Conservation (phyloP, 1,140 invertebrate genomes). For the Oreohelix idahoensis region DNA sequence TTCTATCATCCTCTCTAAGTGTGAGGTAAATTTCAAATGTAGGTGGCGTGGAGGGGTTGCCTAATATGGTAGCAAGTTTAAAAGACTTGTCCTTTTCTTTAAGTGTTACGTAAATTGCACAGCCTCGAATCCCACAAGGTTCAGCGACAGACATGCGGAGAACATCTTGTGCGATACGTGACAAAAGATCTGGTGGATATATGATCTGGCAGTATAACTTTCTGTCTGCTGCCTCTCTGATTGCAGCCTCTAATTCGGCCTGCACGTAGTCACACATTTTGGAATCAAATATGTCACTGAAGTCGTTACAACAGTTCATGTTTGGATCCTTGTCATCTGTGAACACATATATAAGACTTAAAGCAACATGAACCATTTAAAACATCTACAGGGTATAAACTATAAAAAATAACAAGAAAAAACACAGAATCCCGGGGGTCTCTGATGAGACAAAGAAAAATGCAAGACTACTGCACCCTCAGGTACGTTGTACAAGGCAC, state of each 20-base stretch:
- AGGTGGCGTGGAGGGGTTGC: conserved; percentile 5
- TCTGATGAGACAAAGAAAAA: no score
- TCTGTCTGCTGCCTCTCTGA: conserved; percentile 13
- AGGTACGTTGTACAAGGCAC: no score
- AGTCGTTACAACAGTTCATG: conserved; percentile 11
- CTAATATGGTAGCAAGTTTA: conserved; percentile 14
- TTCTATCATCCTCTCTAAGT: conserved; percentile 18
- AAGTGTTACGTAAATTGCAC: conserved; percentile 14
- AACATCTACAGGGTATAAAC: no score
- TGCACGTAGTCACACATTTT: not conserved
- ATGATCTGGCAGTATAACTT: conserved; percentile 18
- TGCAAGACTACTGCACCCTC: no score
- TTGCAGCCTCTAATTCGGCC: conserved; percentile 3
- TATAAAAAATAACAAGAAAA: no score
- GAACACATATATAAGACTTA: no score
- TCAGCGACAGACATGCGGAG: conserved; percentile 29
- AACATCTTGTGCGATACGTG: conserved; percentile 23
- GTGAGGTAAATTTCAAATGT: conserved; percentile 39
- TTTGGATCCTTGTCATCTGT: conserved; percentile 23
- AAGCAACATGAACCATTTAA: no score
- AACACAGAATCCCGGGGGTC: no score
- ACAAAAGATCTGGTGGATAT: conserved; percentile 16
- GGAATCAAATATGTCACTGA: conserved; percentile 4
- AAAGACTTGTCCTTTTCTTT: conserved; percentile 13
- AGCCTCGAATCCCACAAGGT: conserved; percentile 27